Evolutionary conservation across 2,113 vertebrate genomes (phyloP).

Genomic region (Thinocorus orbignyianus): DNA sequence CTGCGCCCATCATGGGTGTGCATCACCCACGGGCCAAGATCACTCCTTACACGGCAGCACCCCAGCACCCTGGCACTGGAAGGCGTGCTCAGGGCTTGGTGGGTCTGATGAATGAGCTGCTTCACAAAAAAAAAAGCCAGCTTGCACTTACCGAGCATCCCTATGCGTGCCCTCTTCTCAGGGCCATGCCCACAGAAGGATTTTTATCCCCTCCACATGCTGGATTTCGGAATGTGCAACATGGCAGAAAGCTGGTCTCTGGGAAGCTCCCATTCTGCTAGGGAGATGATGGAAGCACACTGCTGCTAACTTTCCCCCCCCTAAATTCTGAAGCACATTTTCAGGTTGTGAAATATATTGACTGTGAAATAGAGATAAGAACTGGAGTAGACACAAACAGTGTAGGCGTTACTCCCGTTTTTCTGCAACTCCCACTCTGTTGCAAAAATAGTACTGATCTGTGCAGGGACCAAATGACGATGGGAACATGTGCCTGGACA

Average conservation of each 20-base stretch:
- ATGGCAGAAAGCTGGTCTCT: not conserved
- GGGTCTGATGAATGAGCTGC: rapidly evolving
- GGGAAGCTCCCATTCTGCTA: rapidly evolving
- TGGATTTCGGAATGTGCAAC: rapidly evolving
- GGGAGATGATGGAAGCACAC: not conserved
- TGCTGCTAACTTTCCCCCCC: not conserved
- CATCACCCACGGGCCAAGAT: not conserved
- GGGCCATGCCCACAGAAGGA: not conserved
- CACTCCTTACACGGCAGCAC: rapidly evolving
- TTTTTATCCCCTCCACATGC: not conserved
- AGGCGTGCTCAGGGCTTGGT: rapidly evolving
- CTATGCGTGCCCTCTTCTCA: not conserved
- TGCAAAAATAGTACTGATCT: constrained; percentile 29
- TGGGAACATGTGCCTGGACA: not conserved
- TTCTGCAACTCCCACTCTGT: constrained; percentile 36
- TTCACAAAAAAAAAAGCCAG: not conserved
- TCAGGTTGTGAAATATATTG: constrained; percentile 14
- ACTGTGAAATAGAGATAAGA: constrained; percentile 26
- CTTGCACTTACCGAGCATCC: not conserved
- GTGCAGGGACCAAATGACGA: rapidly evolving
- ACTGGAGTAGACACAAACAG: constrained; percentile 43
- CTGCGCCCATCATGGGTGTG: not conserved
- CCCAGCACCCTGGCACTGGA: rapidly evolving
- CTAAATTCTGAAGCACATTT: not conserved
- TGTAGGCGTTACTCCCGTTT: not conserved